Percentiles rank a stretch among this genome's conserved stretches.
These are phyloP conservation scores for Lasioglossum zephyrum DNA, from an alignment of 2,888 invertebrate genomes.

Conservation along the genomic window DNA sequence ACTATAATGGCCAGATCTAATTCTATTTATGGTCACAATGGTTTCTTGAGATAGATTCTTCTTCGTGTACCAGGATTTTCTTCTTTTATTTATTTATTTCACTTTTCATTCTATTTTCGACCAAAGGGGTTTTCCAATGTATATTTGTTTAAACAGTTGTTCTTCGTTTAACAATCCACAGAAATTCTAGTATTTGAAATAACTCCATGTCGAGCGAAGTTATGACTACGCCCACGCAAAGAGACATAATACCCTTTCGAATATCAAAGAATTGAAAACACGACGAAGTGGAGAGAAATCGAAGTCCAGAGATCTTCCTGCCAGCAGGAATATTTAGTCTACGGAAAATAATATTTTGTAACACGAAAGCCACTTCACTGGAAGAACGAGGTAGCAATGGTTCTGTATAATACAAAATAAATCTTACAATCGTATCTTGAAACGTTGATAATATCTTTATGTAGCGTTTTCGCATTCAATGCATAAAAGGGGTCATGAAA, in stretches of 20 bases:
- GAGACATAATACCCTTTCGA: neutral
- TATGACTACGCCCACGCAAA: neutral
- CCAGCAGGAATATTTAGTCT: neutral
- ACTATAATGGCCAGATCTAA: too few relatives aligned
- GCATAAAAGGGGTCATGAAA: constrained; percentile 1
- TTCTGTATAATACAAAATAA: neutral
- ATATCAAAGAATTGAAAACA: neutral
- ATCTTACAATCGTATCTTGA: neutral
- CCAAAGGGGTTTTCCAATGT: neutral
- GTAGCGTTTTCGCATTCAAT: neutral
- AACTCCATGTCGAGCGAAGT: neutral
- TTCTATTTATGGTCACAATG: too few relatives aligned
- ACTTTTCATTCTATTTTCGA: too few relatives aligned
- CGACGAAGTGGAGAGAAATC: neutral
- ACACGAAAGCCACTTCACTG: neutral
- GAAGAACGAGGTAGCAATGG: neutral
- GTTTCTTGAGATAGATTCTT: too few relatives aligned
- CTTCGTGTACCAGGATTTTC: too few relatives aligned
- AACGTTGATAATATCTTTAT: neutral
- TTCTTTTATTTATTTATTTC: too few relatives aligned
- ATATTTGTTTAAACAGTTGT: too few relatives aligned
- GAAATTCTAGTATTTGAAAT: neutral
- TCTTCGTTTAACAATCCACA: neutral
- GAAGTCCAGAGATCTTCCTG: neutral
- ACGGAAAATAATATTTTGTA: neutral